Conservation (phyloP, 1,140 invertebrate species). For the Colletes gigas region DNA sequence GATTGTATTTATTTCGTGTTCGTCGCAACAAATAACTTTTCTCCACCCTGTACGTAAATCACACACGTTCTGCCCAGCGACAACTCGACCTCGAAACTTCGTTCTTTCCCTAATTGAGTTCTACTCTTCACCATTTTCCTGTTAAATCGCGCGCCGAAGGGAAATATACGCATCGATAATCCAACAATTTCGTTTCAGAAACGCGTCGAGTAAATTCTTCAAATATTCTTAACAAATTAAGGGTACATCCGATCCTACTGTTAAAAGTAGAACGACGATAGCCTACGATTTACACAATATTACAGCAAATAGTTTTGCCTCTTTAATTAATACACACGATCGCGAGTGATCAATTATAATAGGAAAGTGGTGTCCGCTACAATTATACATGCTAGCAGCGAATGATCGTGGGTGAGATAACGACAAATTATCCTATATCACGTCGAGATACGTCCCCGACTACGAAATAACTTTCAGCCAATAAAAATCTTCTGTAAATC, state of each 20-base stretch:
- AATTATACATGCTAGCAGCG: constrained; percentile 10
- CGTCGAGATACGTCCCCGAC: constrained; percentile 7
- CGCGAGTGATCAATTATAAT: not conserved
- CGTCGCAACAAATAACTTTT: constrained; percentile 1
- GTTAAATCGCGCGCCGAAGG: not conserved
- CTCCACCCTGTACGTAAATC: constrained; percentile 7
- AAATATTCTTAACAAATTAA: constrained; percentile 25
- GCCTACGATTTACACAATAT: not conserved
- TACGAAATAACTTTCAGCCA: not conserved
- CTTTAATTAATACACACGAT: not conserved
- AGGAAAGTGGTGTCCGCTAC: constrained; percentile 12
- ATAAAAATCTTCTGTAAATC: constrained; percentile 11
- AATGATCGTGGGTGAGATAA: constrained; percentile 21
- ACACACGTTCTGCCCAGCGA: constrained; percentile 17
- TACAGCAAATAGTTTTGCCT: not conserved
- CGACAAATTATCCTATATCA: constrained; percentile 17
- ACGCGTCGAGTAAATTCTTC: constrained; percentile 4
- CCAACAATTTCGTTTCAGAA: constrained; percentile 4
- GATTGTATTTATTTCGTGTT: too few relatives aligned
- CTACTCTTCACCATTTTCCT: constrained; percentile 1
- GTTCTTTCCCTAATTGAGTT: constrained; percentile 25
- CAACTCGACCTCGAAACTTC: constrained; percentile 19
- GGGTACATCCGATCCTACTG: not conserved
- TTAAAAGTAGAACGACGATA: not conserved
- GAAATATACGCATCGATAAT: constrained; percentile 9